These are phyloP conservation scores for Maconellicoccus hirsutus DNA, from an alignment of 1,140 invertebrate genomes.

Conservation along the genomic window DNA sequence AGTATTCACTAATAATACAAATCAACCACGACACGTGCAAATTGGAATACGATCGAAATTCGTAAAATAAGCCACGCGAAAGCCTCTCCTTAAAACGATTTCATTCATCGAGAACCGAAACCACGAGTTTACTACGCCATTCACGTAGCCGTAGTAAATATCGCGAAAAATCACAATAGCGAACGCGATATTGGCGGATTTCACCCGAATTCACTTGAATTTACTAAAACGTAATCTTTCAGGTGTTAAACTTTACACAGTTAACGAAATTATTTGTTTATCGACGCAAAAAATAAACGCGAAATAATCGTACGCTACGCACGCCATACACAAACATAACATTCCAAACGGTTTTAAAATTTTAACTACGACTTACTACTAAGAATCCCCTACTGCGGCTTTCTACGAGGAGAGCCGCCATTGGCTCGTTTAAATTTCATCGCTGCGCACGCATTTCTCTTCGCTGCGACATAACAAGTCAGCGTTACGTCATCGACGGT, in stretches of 20 bases:
- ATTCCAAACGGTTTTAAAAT: background rate
- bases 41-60: background rate
- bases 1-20: background rate
- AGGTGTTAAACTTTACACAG: background rate
- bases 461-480: conserved; percentile 7
- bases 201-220: background rate
- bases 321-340: conserved; percentile 3
- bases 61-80: background rate
- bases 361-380: background rate
- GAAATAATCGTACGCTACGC: background rate
- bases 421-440: conserved; percentile 9
- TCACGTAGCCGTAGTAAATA: background rate
- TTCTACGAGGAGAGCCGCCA: conserved; percentile 1
- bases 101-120: background rate
- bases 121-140: conserved; percentile 7
- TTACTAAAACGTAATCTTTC: background rate
- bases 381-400: conserved; percentile 1
- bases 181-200: background rate
- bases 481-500: conserved; percentile 1
- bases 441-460: conserved; percentile 6
- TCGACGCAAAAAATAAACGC: conserved; percentile 1
- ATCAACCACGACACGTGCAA: background rate
- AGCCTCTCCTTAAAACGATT: conserved; percentile 3
- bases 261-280: conserved; percentile 1
- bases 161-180: background rate